Conservation (phyloP, 2,888 invertebrate genomes). For the Acleris literana region DNA sequence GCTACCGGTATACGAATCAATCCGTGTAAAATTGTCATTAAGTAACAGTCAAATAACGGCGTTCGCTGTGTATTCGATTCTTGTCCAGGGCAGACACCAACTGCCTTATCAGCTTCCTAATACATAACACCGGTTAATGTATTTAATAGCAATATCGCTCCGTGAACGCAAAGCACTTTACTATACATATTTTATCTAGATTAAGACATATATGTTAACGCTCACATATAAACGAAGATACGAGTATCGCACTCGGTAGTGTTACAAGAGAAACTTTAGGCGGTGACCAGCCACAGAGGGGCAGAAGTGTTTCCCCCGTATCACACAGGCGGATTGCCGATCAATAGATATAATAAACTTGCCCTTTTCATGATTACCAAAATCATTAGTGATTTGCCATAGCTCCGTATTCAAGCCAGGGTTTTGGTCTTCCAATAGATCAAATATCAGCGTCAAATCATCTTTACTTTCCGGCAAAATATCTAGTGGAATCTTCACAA, state of each 20-base stretch:
- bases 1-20: no score
- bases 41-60: no score
- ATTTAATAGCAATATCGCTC: no score
- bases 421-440: constrained; percentile 70
- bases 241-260: background rate
- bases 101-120: no score
- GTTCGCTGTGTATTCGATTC: no score
- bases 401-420: constrained; percentile 69
- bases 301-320: constrained; percentile 61
- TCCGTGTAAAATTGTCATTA: no score
- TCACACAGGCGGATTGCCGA: constrained; percentile 59
- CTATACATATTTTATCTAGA: no score
- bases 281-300: constrained; percentile 63
- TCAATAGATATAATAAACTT: constrained; percentile 64
- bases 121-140: no score
- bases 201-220: no score
- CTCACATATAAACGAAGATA: background rate
- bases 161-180: no score
- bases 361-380: constrained; percentile 57
- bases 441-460: constrained; percentile 67
- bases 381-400: constrained; percentile 61
- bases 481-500: constrained; percentile 60
- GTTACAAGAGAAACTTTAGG: constrained; percentile 63
- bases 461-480: constrained; percentile 67
- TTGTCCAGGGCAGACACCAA: no score